These are phyloP conservation scores for Naja naja DNA, from an alignment of 2,113 vertebrate species.

Conservation along the genomic window DNA sequence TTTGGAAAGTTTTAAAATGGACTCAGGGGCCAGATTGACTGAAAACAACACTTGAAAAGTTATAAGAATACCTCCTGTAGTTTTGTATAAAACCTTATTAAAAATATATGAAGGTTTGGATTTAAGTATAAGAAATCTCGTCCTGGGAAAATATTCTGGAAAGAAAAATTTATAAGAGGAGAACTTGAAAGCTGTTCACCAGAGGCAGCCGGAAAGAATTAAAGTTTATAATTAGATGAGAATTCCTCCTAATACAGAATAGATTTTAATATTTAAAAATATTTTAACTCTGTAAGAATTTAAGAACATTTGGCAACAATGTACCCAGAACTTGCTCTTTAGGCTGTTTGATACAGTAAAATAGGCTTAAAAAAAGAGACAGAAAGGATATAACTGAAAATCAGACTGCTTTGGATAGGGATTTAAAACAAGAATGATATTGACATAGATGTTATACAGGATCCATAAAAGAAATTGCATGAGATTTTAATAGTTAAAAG, in stretches of 20 bases:
- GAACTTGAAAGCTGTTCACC: background rate
- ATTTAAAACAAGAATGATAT: background rate
- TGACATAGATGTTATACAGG: background rate
- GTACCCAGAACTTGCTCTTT: background rate
- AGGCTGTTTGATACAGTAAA: background rate
- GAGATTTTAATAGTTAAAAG: background rate
- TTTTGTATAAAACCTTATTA: background rate
- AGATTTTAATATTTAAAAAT: background rate
- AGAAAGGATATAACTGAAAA: background rate
- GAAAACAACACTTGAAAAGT: background rate
- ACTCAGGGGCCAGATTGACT: background rate
- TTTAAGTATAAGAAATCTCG: background rate
- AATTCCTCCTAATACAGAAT: background rate
- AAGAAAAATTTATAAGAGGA: background rate
- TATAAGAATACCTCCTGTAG: background rate
- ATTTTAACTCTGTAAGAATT: background rate
- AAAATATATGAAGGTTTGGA: background rate
- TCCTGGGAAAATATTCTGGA: background rate
- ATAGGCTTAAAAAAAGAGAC: background rate
- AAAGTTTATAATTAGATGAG: background rate
- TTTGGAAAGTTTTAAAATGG: background rate
- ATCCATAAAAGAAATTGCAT: background rate
- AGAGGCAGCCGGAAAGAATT: background rate
- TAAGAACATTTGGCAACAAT: background rate
- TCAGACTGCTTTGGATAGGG: background rate